Percentiles rank a stretch among this genome's conserved stretches.
Evolutionary conservation across 2,797 vertebrate species (phyloP).

Genomic region (Pogonophryne albipinna): DNA sequence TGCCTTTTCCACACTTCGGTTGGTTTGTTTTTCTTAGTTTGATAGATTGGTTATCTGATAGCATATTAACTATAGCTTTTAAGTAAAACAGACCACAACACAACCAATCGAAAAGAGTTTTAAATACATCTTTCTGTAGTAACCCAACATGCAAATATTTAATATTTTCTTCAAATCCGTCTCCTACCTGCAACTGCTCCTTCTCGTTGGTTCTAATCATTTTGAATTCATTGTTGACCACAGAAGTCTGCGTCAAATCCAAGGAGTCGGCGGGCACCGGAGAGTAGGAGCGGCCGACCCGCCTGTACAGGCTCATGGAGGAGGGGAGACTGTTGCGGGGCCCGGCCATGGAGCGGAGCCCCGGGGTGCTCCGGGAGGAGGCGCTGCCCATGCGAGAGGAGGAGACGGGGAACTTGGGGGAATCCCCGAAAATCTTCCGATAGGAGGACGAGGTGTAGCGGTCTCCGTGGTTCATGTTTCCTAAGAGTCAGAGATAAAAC

Average conservation of each 20-base stretch:
- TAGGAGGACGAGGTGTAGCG: slow-evolving; percentile 88
- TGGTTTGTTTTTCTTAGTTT: no score
- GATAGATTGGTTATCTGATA: no score
- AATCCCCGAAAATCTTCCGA: slow-evolving; percentile 88
- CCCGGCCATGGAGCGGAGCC: slow-evolving; percentile 75
- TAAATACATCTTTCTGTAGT: not conserved
- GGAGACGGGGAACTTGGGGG: slow-evolving; percentile 76
- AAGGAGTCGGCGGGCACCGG: slow-evolving; percentile 79
- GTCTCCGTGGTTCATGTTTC: slow-evolving; percentile 87
- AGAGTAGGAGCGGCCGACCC: slow-evolving; percentile 71
- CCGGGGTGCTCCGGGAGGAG: slow-evolving; percentile 62
- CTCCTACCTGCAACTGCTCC: slow-evolving; percentile 90
- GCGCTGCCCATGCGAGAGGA: slow-evolving; percentile 73
- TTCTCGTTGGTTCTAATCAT: slow-evolving; percentile 91
- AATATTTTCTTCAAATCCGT: not conserved
- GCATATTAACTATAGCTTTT: not conserved
- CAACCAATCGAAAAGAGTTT: not conserved
- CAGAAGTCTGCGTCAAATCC: slow-evolving; percentile 87
- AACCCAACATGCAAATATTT: not conserved
- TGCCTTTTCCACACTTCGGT: no score
- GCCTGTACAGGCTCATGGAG: slow-evolving; percentile 67
- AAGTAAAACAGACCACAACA: not conserved
- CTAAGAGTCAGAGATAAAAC: slow-evolving; percentile 36
- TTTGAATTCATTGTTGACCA: slow-evolving; percentile 88
- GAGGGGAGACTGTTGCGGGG: slow-evolving; percentile 73